phyloP scores from a whole-genome alignment of 2,888 invertebrate genomes.

The Andrena trimmerana region DNA sequence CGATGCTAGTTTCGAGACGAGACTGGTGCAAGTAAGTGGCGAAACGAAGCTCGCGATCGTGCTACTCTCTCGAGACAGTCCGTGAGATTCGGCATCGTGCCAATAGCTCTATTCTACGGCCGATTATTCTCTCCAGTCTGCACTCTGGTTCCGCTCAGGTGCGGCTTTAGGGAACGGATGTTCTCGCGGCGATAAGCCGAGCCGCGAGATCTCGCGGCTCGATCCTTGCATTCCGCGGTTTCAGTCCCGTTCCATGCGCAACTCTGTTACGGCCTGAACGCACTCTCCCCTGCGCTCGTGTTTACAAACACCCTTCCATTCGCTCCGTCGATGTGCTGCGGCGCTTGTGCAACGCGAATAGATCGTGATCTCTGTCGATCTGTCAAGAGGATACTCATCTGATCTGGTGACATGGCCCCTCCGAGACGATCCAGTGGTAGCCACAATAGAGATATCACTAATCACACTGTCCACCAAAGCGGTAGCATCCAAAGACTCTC shows the following conservation, averaged over 20 bases:
- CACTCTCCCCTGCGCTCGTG: background rate
- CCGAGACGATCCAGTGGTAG: background rate
- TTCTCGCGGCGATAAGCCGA: background rate
- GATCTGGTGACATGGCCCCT: slow-evolving; percentile 31
- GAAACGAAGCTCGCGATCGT: slow-evolving; percentile 8
- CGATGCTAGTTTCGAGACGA: slow-evolving; percentile 43
- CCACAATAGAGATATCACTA: background rate
- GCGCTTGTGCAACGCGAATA: background rate
- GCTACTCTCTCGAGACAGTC: slow-evolving; percentile 21
- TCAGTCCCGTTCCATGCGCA: slow-evolving; percentile 67
- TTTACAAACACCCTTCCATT: slow-evolving; percentile 1
- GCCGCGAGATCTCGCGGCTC: background rate
- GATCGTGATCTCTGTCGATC: slow-evolving; percentile 8
- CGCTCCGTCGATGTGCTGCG: background rate
- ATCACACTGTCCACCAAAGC: too few species aligned
- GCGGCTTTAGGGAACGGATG: background rate
- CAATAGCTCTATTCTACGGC: slow-evolving; percentile 67
- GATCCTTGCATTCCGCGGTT: slow-evolving; percentile 19
- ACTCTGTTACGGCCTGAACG: slow-evolving; percentile 66
- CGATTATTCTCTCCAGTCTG: slow-evolving; percentile 52
- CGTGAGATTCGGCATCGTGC: slow-evolving; percentile 69
- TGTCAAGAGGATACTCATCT: slow-evolving; percentile 70
- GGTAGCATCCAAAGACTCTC: too few species aligned
- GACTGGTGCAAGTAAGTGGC: background rate
- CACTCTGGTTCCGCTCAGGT: background rate